Base-by-base conservation (phyloP, 2,888 invertebrate genomes). In the Marronus borbonicus region DNA sequence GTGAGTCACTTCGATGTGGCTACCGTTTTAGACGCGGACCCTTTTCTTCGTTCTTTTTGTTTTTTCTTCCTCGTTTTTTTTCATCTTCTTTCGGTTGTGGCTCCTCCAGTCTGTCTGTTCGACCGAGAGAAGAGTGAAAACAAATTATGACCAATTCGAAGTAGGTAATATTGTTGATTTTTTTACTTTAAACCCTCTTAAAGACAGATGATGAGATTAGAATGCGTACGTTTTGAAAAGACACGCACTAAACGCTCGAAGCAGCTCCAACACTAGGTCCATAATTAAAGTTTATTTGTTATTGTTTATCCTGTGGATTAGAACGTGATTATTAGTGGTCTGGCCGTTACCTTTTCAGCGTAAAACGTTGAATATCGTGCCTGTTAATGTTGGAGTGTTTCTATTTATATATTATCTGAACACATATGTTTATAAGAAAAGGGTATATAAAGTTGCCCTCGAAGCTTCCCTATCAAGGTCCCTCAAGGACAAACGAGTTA, bases 121-220 rank as follows among this genome's bases (percentile, higher is more conserved):
- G 28, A 7, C 20, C 39, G 64, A 49, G 50, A 17, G 55, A 62
- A 66, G 55, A 62, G 55, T 66, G 76, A 76, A 76, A 76, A 75
- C 75, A 65, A 72, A 72, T 72, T 72, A 72, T 70, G 58, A 72
- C 72, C 72, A 58, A 72, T 55, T 72, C 72, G 72, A 58, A 72
- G 72, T 72, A 36, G 65, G 75, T 75, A 77, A 50, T 60, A 77
- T 60, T 77, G 77, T 77, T 77, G 77, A 77, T 77, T 77, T 77
- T 77, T 77, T 64, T 69, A 77, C 70, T 77, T 77, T 77, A 69
- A 70, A 77, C 77, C 77, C 77, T 77, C 64, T 69, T 60, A 77
- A 69, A 69, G 62, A 70, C 70, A 52, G 69, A 77, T 69, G 69
- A 69, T 77, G 58, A 62, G 60, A 77, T 69, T 70, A 69, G 69